Evolutionary conservation across 1,140 invertebrate species (phyloP), one percentile per base, ranked within the genome.

Genomic region (Brachionus calyciflorus): DNA sequence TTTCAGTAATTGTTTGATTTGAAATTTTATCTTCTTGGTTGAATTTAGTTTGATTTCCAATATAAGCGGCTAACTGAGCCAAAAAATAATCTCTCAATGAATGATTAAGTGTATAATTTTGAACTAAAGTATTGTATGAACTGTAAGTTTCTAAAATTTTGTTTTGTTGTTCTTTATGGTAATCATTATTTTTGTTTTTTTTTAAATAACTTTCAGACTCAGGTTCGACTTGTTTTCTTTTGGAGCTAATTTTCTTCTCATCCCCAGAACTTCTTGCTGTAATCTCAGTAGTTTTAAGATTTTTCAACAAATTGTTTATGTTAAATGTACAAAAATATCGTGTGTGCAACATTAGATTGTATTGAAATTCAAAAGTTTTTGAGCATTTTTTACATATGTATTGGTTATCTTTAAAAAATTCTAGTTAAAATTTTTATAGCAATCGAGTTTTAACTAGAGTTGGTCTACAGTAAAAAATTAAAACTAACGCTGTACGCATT

Each of bases 301-400:
- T 41, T 65, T 65, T 65, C 7, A 65, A 24, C 17, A 65, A 65
- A 44, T 65, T 65, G 17, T 65, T 65, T 5, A 26, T 65, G 24
- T 65, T 73, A 28, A 19, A 49, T 10, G 21, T 51, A 24, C 69
- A 73, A 73, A 73, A 73, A 24, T 73, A 73, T 7, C 69, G 44
- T 7, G n/a, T 51, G 21, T 73, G 69, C 14, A 73, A 37, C 69
- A 73, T 73, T 26, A 73, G 24, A 33, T 40, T 51, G 46, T 73
- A 51, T 41, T 73, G 69, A 37, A 26, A 40, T n/a, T 30, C 19
- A 40, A 73, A 55, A 40, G 30, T 24, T 49, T 33, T 49, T 9
- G n/a, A 17, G 24, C 69, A 73, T 51, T 55, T 49, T 55, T 73
- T 73, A 41, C 69, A 73, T 6, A 10, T 40, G 12, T 51, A 73